These are phyloP conservation scores for Helicoverpa zea DNA, from an alignment of 1,140 invertebrate species.

Conservation along the genomic window DNA sequence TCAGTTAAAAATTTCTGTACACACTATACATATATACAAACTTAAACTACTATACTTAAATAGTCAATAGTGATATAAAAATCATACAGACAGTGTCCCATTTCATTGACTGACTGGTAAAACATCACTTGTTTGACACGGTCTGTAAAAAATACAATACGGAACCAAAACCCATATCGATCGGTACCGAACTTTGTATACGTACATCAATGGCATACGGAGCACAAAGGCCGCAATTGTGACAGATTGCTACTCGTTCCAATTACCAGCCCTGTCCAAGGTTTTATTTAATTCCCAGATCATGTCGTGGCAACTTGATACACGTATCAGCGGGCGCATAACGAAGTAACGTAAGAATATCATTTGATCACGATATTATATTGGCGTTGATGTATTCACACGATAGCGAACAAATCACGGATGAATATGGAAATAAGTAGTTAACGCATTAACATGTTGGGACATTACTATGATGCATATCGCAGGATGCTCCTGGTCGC, in stretches of 20 bases:
- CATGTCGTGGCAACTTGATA: slow-evolving; percentile 15
- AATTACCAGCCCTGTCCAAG: slow-evolving; percentile 15
- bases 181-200: not conserved
- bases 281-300: slow-evolving; percentile 26
- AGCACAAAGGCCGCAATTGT: slow-evolving; percentile 19
- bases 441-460: not conserved
- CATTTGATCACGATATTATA: not conserved
- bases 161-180: slow-evolving; percentile 17
- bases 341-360: slow-evolving; percentile 24
- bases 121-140: not conserved
- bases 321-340: slow-evolving; percentile 2
- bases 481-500: not conserved
- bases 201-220: slow-evolving; percentile 1
- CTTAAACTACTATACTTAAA: too few species aligned
- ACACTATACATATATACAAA: too few species aligned
- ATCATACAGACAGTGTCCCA: not conserved
- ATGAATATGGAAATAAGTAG: slow-evolving; percentile 10
- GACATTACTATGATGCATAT: not conserved
- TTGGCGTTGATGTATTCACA: not conserved
- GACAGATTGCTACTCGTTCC: slow-evolving; percentile 30
- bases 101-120: not conserved
- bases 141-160: slow-evolving; percentile 1
- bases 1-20: too few species aligned
- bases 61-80: not conserved
- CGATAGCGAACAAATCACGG: not conserved